Conservation (phyloP, 1,140 invertebrate species). For the Sycophaga agraensis region DNA sequence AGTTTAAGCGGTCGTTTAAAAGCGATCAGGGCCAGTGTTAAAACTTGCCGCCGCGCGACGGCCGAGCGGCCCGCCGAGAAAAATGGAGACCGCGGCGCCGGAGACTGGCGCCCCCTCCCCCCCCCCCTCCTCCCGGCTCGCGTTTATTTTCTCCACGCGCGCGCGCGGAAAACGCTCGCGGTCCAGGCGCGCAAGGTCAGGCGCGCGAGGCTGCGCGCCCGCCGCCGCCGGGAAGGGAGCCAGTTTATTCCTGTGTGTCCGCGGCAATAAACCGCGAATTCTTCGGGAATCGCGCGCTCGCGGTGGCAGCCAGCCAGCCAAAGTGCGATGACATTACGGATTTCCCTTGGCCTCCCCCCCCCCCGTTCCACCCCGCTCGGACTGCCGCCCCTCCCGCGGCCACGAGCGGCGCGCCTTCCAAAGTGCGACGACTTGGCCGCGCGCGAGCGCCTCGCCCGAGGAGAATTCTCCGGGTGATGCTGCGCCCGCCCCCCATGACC, state of each 20-base stretch:
- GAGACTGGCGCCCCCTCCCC: not conserved
- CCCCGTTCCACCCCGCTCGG: too few species aligned
- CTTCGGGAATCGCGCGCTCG: constrained; percentile 5
- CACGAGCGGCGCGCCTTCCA: not conserved
- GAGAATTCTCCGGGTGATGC: not conserved
- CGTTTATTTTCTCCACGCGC: too few species aligned
- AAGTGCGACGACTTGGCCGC: constrained; percentile 6
- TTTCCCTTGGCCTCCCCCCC: constrained; percentile 19
- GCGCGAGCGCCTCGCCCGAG: too few species aligned
- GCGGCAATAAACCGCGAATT: constrained; percentile 31
- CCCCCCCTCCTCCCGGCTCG: too few species aligned
- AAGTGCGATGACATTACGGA: constrained; percentile 28
- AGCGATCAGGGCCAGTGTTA: too few species aligned
- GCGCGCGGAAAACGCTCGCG: too few species aligned
- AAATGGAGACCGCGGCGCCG: not conserved
- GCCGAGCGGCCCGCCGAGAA: constrained; percentile 19
- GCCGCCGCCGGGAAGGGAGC: too few species aligned
- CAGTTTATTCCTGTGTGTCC: constrained; percentile 22
- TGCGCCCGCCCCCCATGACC: too few species aligned
- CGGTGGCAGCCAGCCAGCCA: constrained; percentile 11
- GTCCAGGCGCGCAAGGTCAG: too few species aligned
- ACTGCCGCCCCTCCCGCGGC: too few species aligned
- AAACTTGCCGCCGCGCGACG: not conserved
- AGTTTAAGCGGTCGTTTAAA: constrained; percentile 11
- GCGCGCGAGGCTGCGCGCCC: too few species aligned